These are phyloP conservation scores for Trichogramma pretiosum DNA, from an alignment of 1,140 invertebrate species.

Conservation along the genomic window DNA sequence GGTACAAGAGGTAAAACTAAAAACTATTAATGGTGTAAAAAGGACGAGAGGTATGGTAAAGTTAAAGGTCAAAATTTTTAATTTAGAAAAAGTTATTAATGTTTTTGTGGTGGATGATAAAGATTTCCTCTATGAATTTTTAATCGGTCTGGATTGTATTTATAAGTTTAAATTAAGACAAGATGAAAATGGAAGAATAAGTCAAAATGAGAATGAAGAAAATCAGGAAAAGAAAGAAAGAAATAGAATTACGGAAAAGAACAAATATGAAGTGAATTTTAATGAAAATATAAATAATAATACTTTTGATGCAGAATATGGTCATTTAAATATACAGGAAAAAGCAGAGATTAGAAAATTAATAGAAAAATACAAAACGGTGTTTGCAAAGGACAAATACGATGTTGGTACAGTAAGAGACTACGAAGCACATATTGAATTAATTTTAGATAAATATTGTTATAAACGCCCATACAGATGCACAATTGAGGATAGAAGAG, in stretches of 20 bases:
- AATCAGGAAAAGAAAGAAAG: neutral
- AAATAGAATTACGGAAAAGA: neutral
- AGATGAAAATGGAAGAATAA: constrained; percentile 12
- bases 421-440: constrained; percentile 15
- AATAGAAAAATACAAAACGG: constrained; percentile 11
- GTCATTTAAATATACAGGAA: constrained; percentile 2
- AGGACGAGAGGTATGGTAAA: neutral
- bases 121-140: constrained; percentile 14
- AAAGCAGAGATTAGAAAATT: constrained; percentile 8
- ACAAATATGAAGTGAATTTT: constrained; percentile 13
- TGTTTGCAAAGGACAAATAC: constrained; percentile 19
- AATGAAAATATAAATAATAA: constrained; percentile 15
- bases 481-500: neutral
- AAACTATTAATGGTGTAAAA: neutral
- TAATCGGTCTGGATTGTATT: constrained; percentile 16
- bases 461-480: constrained; percentile 2
- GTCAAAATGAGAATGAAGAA: constrained; percentile 9
- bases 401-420: constrained; percentile 12
- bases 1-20: neutral
- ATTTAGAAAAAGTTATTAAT: neutral
- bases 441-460: constrained; percentile 7
- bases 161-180: constrained; percentile 15
- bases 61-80: neutral
- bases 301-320: constrained; percentile 1
- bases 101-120: constrained; percentile 9